A percentile compares a stretch with the other conserved stretches of the same genome.
Conservation (phyloP, 2,797 vertebrate species). For the Ctenosaura bakeri region DNA sequence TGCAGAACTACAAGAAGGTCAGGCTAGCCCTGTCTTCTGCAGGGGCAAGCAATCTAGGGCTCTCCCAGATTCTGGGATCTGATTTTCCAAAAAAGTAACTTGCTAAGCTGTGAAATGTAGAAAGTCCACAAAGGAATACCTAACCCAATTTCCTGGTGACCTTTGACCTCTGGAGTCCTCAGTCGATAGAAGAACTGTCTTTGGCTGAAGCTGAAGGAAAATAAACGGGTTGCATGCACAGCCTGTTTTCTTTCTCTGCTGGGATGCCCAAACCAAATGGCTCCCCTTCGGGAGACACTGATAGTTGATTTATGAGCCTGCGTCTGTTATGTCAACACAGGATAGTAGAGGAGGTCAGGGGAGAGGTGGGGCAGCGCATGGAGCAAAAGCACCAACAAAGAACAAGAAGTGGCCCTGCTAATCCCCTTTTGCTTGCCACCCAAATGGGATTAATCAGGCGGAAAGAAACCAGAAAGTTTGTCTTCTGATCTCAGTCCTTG, state of each 20-base stretch:
- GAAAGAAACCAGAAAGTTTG: neutral
- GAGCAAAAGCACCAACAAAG: neutral
- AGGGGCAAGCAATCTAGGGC: neutral
- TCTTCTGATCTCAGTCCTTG: neutral
- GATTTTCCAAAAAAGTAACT: too few species aligned
- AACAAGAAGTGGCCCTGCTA: neutral
- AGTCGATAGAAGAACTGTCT: neutral
- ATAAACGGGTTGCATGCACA: slow-evolving; percentile 20
- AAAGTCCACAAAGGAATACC: neutral
- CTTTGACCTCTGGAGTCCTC: neutral
- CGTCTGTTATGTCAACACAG: slow-evolving; percentile 22
- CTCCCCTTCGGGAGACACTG: neutral
- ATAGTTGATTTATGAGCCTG: slow-evolving; percentile 35
- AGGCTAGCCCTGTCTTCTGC: neutral
- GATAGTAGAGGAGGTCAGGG: neutral
- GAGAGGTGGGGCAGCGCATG: neutral
- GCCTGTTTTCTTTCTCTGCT: slow-evolving; percentile 40
- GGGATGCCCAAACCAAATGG: slow-evolving; percentile 39
- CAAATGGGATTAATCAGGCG: neutral
- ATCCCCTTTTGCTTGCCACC: neutral
- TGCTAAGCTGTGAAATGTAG: neutral
- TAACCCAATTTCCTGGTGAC: neutral
- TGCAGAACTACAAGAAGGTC: neutral
- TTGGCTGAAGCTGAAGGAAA: slow-evolving; percentile 25
- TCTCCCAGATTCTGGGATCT: too few species aligned